Conservation (phyloP, 2,797 vertebrate species). For the Botia almorhae region DNA sequence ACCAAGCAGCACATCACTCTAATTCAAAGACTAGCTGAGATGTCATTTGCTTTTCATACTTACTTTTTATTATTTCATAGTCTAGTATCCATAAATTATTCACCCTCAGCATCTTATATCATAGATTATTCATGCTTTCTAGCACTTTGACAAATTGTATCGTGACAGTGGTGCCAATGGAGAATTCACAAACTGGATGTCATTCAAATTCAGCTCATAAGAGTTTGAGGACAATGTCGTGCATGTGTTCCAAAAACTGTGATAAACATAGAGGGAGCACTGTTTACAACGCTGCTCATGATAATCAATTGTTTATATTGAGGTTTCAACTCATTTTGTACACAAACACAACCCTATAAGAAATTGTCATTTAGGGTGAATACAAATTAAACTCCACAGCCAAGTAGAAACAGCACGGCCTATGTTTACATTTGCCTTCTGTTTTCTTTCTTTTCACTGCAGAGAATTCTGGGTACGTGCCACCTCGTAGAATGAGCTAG, state of each 20-base stretch:
- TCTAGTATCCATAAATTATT: constrained; percentile 45
- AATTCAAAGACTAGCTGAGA: constrained; percentile 36
- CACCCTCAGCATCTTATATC: constrained; percentile 34
- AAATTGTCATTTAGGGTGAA: constrained; percentile 64
- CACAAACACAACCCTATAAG: constrained; percentile 65
- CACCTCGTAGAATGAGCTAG: constrained; percentile 67
- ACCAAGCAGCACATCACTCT: constrained; percentile 30
- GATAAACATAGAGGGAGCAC: constrained; percentile 22
- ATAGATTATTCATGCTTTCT: constrained; percentile 44
- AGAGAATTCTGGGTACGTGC: constrained; percentile 64
- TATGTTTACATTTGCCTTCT: constrained; percentile 67
- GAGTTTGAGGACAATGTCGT: constrained; percentile 15
- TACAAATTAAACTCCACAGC: constrained; percentile 74
- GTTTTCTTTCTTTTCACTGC: constrained; percentile 70
- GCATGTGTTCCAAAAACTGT: constrained; percentile 2
- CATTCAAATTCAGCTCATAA: constrained; percentile 18
- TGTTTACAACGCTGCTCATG: constrained; percentile 54
- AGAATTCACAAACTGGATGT: constrained; percentile 36
- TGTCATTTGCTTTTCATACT: constrained; percentile 38
- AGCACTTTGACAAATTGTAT: constrained; percentile 42
- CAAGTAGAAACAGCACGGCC: constrained; percentile 64
- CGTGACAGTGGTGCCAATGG: constrained; percentile 35
- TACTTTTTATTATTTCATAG: constrained; percentile 46
- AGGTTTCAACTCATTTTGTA: constrained; percentile 69
- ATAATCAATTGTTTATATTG: constrained; percentile 68